Evolutionary conservation across 1,140 invertebrate species (phyloP), one percentile per base, ranked within the genome.

Genomic region (Mamestra configurata): DNA sequence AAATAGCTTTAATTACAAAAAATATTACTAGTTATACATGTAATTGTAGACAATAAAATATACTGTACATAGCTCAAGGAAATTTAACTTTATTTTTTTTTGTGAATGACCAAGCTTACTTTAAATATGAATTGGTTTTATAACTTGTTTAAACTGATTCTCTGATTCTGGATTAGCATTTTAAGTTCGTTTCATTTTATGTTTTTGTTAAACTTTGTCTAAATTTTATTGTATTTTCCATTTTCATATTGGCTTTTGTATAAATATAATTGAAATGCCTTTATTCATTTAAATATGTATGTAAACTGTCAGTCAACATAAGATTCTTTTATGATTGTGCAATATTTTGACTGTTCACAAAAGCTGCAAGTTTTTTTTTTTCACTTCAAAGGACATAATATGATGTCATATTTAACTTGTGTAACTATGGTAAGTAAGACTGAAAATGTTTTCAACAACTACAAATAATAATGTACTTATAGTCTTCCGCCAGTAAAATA

Each of bases 1-100:
- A 80, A 80, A 80, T 80, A 77, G 53, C 61, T 57, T 55, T 80
- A 76, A 43, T 31, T 64, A 76, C 35, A 24, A 35, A 61, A 35
- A 61, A 31, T 5, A 5, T 40, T 40, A 53, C 61, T 61, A 40
- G 24, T 13, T 68, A 68, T 68, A 27, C 43, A 22, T 77, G 49
- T 68, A 49, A 61, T 77, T 22, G 55, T 11, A 15, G 40, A 37
- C n/a, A 51, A 49, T 8, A 27, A 24, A n/a, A 15, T 71, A 1
- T 13, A 22, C 51, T 1, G 22, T 22, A 22, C 7, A 22, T 53
- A 22, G 20, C 5, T 18, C 11, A 57, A 64, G 59, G 27, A 64
- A 64, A 10, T 59, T 59, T 4, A 59, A 55, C 18, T 4, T 15
- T 59, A 31, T 15, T 15, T 24, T 4, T 31, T 27, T 24, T 27